Evolutionary conservation across 2,888 invertebrate genomes (phyloP), one percentile per base, ranked within the genome.

Genomic region (Mongoloraphidia duomilia): DNA sequence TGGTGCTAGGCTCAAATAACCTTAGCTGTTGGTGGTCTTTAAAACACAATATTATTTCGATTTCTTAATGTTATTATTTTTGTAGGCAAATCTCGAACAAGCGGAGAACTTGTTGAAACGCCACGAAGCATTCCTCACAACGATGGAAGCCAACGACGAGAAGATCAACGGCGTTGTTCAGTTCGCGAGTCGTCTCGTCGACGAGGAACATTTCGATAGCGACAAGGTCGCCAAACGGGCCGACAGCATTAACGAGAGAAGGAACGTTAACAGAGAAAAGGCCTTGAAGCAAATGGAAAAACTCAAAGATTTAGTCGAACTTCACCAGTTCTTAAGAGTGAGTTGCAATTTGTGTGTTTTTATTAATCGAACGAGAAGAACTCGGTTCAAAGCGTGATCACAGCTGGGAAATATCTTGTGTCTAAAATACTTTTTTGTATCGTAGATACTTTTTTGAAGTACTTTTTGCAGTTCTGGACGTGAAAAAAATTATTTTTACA

Each of bases 111-210:
- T 88, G 64, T 84, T 97, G 63, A 98, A 98, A 69, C 85, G 94
- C 44, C 95, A 98, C 70, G 97, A 98, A 67, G 94, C 96, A 1
- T 97, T 98, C 80, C 82, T 97, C 60, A 97, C 97, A 1, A 97
- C 97, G 5, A 95, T 98, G 94, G 97, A 98, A 67, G 98, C 98
- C 11, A 98, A 98, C 70, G 98, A 99, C 66, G 98, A 99, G 65
- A 98, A 98, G 72, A 91, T 99, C 64, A 95, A 96, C 66, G 87
- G 87, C 1, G 90, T 98, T 41, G 86, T 94, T 1, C 90, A 92
- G 65, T 96, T 96, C 65, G 94, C 96, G 52, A 84, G 87, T 60
- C 80, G 92, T 12, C 72, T 89, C 44, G 48, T 48, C 8, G 41
- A 48, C 74, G 93, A 94, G 61, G 84, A 88, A 39, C 97, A 98